Evolutionary conservation across 2,113 vertebrate genomes (phyloP).

Genomic region (Oryzias curvinotus): DNA sequence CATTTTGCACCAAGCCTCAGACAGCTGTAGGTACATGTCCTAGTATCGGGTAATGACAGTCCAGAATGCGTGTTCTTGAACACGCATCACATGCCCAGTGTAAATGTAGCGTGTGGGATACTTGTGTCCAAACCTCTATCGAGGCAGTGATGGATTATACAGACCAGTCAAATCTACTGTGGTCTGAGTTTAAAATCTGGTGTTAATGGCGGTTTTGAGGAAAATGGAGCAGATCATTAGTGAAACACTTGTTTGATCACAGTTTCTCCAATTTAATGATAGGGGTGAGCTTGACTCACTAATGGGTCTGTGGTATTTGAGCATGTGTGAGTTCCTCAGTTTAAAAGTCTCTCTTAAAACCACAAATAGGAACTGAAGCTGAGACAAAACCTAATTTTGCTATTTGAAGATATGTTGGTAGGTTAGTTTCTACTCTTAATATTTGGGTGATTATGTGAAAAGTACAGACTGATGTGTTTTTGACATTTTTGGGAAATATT

Average conservation of each 20-base stretch:
- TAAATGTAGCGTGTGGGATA: constrained; percentile 8
- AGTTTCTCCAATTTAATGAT: constrained; percentile 61
- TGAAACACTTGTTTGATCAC: constrained; percentile 67
- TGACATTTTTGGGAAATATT: too few species aligned
- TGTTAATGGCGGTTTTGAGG: constrained; percentile 51
- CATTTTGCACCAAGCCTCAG: too few species aligned
- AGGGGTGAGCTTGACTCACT: constrained; percentile 48
- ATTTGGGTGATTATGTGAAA: neutral
- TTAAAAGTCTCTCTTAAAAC: constrained; percentile 18
- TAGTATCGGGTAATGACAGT: too few species aligned
- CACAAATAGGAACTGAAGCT: constrained; percentile 3
- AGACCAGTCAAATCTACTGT: constrained; percentile 21
- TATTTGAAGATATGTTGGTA: constrained; percentile 11
- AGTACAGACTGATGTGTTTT: neutral
- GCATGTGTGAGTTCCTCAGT: constrained; percentile 9
- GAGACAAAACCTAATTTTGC: constrained; percentile 21
- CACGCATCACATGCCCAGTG: too few species aligned
- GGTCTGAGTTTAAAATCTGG: constrained; percentile 26
- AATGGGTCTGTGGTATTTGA: constrained; percentile 51
- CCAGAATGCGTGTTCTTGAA: too few species aligned
- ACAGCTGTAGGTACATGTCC: too few species aligned
- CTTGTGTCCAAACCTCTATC: constrained; percentile 40
- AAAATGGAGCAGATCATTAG: constrained; percentile 55
- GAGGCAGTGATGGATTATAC: constrained; percentile 51
- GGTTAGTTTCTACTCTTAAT: neutral